Conservation (phyloP, 2,888 invertebrate genomes). For the Meteorus colon region DNA sequence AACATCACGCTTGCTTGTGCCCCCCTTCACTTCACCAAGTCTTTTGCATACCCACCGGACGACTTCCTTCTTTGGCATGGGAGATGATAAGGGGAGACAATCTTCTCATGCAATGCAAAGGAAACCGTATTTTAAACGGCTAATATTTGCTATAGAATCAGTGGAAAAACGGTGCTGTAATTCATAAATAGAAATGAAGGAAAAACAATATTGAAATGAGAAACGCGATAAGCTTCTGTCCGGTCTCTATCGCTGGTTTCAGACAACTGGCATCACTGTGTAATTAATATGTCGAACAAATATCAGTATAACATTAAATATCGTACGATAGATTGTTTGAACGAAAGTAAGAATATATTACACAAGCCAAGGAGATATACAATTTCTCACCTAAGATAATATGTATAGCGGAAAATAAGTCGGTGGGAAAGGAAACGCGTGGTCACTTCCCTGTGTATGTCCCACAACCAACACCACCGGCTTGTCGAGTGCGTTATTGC, state of each 20-base stretch:
- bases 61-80: conserved; percentile 32
- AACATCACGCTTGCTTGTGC: conserved; percentile 57
- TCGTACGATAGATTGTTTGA: neutral
- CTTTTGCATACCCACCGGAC: conserved; percentile 50
- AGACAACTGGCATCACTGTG: neutral
- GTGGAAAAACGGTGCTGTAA: neutral
- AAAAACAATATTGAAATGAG: neutral
- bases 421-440: conserved; percentile 33
- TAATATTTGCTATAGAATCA: neutral
- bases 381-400: conserved; percentile 9
- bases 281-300: neutral
- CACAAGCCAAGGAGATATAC: neutral
- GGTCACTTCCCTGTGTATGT: conserved; percentile 14
- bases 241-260: neutral
- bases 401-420: neutral
- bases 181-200: neutral
- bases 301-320: neutral
- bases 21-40: conserved; percentile 36
- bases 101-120: conserved; percentile 3
- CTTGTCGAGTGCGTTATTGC: conserved; percentile 30
- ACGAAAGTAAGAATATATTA: neutral
- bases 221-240: neutral
- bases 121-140: neutral
- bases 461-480: conserved; percentile 11
- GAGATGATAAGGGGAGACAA: conserved; percentile 17